Evolutionary conservation across 2,113 vertebrate genomes (phyloP).

Genomic region (Barnardius zonarius): DNA sequence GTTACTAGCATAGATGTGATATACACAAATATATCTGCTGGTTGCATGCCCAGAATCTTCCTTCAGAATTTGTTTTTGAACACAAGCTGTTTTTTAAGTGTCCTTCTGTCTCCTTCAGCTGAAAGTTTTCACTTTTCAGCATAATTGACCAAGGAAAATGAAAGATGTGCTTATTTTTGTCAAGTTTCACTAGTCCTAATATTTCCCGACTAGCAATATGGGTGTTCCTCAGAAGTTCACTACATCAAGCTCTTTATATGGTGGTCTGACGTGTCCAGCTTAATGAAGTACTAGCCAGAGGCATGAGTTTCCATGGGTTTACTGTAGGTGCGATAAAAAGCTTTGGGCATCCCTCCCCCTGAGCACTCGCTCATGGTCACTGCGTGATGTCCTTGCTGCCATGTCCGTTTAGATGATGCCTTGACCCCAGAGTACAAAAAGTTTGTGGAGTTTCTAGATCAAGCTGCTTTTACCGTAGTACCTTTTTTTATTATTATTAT

Average conservation of each 20-base stretch:
- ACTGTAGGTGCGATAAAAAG: neutral
- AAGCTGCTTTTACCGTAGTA: neutral
- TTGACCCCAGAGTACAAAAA: neutral
- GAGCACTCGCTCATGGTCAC: neutral
- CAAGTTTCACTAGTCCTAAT: neutral
- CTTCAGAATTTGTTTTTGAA: neutral
- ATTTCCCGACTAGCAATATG: neutral
- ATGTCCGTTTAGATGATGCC: neutral
- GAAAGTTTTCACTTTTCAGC: neutral
- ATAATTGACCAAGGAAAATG: neutral
- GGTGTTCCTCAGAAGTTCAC: neutral
- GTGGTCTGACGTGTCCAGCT: neutral
- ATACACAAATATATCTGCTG: fast-evolving
- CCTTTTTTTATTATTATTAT: neutral
- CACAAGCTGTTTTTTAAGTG: neutral
- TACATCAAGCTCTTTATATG: neutral
- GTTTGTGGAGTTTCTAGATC: neutral
- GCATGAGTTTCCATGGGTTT: neutral
- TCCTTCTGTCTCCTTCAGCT: neutral
- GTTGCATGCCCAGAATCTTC: neutral
- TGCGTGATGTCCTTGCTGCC: neutral
- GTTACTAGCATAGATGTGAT: neutral
- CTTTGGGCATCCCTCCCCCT: neutral
- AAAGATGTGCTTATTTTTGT: neutral
- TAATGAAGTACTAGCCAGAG: neutral